Evolutionary conservation across 2,113 vertebrate species (phyloP).

Genomic region (Notarius lentiginosus): DNA sequence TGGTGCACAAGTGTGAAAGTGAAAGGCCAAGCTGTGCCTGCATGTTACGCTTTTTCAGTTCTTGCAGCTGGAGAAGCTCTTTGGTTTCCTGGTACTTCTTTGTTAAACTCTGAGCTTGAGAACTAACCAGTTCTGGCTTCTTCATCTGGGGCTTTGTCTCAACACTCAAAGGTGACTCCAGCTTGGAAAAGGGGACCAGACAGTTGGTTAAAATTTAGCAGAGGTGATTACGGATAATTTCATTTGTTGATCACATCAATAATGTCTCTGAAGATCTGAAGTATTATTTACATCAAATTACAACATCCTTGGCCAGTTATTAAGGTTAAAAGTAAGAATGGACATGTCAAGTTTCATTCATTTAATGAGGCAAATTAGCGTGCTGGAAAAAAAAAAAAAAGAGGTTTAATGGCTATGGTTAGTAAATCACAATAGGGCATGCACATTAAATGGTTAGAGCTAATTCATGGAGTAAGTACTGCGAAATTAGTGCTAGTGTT

Average conservation of each 20-base stretch:
- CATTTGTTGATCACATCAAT: constrained; percentile 60
- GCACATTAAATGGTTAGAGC: constrained; percentile 72
- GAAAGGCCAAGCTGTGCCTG: constrained; percentile 81
- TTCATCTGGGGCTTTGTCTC: constrained; percentile 79
- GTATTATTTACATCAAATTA: constrained; percentile 51
- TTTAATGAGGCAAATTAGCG: constrained; percentile 64
- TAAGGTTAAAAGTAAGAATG: constrained; percentile 53
- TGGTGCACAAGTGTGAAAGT: constrained; percentile 68
- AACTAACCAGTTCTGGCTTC: constrained; percentile 80
- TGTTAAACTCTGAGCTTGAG: constrained; percentile 81
- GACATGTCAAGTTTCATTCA: constrained; percentile 44
- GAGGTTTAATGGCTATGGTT: constrained; percentile 66
- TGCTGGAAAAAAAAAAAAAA: constrained; percentile 50
- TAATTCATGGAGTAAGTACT: constrained; percentile 68
- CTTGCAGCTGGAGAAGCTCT: constrained; percentile 81
- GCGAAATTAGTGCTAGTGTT: constrained; percentile 73
- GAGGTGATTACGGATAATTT: constrained; percentile 69
- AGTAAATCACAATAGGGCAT: constrained; percentile 72
- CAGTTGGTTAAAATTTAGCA: constrained; percentile 83
- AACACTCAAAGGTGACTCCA: constrained; percentile 79
- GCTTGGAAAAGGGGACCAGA: constrained; percentile 86
- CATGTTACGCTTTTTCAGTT: constrained; percentile 81
- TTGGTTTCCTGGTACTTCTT: constrained; percentile 84
- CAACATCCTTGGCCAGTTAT: constrained; percentile 47
- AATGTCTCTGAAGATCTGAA: constrained; percentile 47